Conservation (phyloP, 2,113 vertebrate genomes). For the Dromiciops gliroides region DNA sequence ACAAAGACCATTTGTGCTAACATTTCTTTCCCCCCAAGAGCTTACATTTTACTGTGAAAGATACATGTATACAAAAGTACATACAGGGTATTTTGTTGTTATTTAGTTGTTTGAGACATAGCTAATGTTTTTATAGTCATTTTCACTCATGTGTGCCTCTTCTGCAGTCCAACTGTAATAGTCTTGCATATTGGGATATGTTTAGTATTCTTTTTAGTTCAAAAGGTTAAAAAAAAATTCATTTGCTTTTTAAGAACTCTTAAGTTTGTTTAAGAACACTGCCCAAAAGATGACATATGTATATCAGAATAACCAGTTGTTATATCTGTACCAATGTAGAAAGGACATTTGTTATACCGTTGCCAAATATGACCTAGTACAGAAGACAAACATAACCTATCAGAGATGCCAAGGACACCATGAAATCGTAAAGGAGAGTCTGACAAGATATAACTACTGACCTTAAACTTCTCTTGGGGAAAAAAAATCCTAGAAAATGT, state of each 20-base stretch:
- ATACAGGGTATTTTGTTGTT: not conserved
- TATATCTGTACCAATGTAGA: slow-evolving; percentile 71
- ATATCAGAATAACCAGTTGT: slow-evolving; percentile 75
- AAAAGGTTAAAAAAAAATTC: slow-evolving; percentile 74
- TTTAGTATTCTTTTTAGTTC: slow-evolving; percentile 67
- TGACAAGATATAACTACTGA: slow-evolving; percentile 54
- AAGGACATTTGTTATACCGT: slow-evolving; percentile 69
- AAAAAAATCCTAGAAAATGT: slow-evolving; percentile 6
- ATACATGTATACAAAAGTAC: not conserved
- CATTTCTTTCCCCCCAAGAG: not conserved
- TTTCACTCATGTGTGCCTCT: slow-evolving; percentile 21
- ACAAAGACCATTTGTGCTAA: not conserved
- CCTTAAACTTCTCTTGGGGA: slow-evolving; percentile 22
- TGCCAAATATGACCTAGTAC: slow-evolving; percentile 77
- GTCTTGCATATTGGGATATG: slow-evolving; percentile 46
- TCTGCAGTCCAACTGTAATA: slow-evolving; percentile 37
- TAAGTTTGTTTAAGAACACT: no score
- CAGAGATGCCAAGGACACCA: slow-evolving; percentile 72
- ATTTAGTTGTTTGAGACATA: not conserved
- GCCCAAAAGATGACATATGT: slow-evolving; percentile 75
- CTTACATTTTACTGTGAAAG: not conserved
- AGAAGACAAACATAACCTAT: slow-evolving; percentile 74
- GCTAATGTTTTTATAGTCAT: not conserved
- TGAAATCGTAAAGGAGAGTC: slow-evolving; percentile 51
- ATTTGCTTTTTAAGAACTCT: slow-evolving; percentile 70